Conservation (phyloP, 2,797 vertebrate genomes). For the Protosalanx chinensis region DNA sequence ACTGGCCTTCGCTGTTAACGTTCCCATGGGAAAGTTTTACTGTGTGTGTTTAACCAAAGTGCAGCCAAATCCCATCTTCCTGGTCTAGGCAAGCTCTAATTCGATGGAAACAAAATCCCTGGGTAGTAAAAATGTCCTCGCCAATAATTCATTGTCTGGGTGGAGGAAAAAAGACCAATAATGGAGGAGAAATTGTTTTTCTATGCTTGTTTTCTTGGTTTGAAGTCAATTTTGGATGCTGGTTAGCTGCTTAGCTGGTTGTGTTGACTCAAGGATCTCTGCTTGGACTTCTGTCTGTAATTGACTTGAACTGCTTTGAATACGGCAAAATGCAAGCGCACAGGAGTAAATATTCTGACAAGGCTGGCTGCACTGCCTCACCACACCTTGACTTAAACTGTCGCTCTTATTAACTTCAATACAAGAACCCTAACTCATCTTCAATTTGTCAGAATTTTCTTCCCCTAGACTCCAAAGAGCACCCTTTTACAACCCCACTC, state of each 20-base stretch:
- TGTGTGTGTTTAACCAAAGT: slow-evolving; percentile 1
- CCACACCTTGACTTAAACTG: no score
- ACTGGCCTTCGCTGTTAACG: not conserved
- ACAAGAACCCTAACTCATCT: not conserved
- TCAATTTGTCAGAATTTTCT: not conserved
- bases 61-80: slow-evolving; percentile 1
- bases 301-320: no score
- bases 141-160: not conserved
- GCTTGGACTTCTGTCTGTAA: no score
- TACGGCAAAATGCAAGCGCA: not conserved
- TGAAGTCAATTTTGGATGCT: no score
- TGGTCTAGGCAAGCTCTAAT: not conserved
- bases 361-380: no score
- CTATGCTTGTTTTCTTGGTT: not conserved
- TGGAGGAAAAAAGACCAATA: slow-evolving; percentile 2
- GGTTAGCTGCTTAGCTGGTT: no score
- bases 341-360: no score
- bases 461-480: no score
- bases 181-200: not conserved
- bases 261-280: no score
- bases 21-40: slow-evolving; percentile 1
- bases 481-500: not conserved
- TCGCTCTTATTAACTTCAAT: no score
- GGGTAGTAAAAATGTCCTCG: not conserved
- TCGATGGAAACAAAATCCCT: not conserved